phyloP scores from a whole-genome alignment of 2,113 vertebrate genomes.

The Phalacrocorax brasilianus region DNA sequence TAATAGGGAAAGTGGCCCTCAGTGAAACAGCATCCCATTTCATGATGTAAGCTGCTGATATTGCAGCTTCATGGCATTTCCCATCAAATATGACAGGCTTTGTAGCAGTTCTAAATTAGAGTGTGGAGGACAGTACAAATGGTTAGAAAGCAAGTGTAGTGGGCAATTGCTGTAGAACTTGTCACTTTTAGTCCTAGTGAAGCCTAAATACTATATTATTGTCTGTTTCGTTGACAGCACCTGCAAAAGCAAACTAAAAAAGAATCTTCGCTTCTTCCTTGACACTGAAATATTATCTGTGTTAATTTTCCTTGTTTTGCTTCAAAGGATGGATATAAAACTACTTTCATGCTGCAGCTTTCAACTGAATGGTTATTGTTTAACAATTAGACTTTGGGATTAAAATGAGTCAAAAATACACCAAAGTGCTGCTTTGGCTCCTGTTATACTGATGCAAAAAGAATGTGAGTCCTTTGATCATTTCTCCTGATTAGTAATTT shows the following conservation, averaged over 20 bases:
- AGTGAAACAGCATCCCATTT: conserved; percentile 14
- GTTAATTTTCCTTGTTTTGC: conserved; percentile 9
- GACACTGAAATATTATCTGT: background rate
- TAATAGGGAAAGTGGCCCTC: conserved; percentile 22
- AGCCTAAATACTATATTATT: conserved; percentile 39
- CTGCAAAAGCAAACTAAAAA: background rate
- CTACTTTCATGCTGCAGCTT: background rate
- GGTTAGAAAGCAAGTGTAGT: conserved; percentile 23
- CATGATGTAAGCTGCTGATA: conserved; percentile 32
- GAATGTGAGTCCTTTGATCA: background rate
- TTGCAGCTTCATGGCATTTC: conserved; percentile 39
- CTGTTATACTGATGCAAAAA: background rate
- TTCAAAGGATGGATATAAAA: background rate
- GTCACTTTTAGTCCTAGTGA: conserved; percentile 5
- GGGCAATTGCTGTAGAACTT: background rate
- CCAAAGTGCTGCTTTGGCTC: background rate
- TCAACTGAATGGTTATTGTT: background rate
- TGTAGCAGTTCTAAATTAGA: conserved; percentile 49
- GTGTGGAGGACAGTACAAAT: conserved; percentile 20
- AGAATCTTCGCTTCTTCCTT: background rate
- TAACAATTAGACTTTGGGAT: background rate
- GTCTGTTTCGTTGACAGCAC: conserved; percentile 16
- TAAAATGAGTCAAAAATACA: background rate
- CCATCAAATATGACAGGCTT: conserved; percentile 66
- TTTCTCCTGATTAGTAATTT: conserved; percentile 5